These are phyloP conservation scores for Ypsolopha sequella DNA, from an alignment of 2,888 invertebrate genomes.

Conservation along the genomic window DNA sequence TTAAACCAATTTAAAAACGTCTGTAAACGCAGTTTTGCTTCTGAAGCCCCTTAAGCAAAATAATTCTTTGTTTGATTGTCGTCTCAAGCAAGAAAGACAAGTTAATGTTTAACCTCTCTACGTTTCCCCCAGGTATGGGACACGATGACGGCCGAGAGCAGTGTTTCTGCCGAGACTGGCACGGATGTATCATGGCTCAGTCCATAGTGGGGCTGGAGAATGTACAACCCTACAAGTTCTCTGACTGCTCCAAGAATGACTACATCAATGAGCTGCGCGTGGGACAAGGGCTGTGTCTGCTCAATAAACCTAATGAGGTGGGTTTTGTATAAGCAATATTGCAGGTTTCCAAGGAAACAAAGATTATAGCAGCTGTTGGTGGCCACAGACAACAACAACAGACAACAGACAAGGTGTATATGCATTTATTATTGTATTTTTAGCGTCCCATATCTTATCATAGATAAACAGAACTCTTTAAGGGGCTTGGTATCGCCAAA, in stretches of 20 bases:
- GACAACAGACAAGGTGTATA: too few species aligned
- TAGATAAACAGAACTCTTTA: too few species aligned
- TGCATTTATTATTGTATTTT: too few species aligned
- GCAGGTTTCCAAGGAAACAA: too few species aligned
- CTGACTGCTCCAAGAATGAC: slow-evolving; percentile 93
- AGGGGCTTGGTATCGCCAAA: too few species aligned
- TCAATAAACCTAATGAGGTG: slow-evolving; percentile 95
- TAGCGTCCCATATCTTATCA: too few species aligned
- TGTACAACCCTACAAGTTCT: slow-evolving; percentile 97
- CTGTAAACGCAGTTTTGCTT: neutral
- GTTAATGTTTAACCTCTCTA: neutral
- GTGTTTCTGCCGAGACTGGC: slow-evolving; percentile 94
- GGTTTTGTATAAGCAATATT: too few species aligned
- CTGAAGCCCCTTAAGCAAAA: too few species aligned
- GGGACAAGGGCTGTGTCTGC: slow-evolving; percentile 91
- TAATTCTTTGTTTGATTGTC: too few species aligned
- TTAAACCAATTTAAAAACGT: neutral
- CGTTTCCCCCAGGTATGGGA: slow-evolving; percentile 59
- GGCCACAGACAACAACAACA: too few species aligned
- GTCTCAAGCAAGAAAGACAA: too few species aligned
- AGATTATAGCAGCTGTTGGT: too few species aligned
- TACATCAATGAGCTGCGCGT: slow-evolving; percentile 89
- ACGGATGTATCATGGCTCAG: slow-evolving; percentile 96
- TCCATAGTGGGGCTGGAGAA: slow-evolving; percentile 91
- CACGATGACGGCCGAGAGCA: slow-evolving; percentile 93